phyloP scores from a whole-genome alignment of 2,113 vertebrate genomes.

The Monarcha castaneiventris region DNA sequence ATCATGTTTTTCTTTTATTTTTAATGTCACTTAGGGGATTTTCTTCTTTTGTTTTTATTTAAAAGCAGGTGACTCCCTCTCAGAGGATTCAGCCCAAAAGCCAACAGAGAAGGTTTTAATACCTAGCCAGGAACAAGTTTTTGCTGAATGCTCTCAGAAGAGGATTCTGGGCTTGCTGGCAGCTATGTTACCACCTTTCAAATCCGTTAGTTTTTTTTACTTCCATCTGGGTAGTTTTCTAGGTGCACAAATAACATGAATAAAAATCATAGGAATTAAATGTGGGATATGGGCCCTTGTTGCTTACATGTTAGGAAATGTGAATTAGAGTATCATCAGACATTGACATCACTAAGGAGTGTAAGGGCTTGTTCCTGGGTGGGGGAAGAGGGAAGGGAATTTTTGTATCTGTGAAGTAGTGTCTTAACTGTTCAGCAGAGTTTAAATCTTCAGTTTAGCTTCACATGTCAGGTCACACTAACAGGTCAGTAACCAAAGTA shows the following conservation, averaged over 20 bases:
- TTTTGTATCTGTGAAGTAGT: not conserved
- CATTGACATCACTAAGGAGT: not conserved
- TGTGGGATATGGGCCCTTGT: not conserved
- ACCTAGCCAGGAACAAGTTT: slow-evolving; percentile 88
- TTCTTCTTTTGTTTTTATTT: not conserved
- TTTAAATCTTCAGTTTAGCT: not conserved
- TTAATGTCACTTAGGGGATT: not conserved
- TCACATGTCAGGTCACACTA: not conserved
- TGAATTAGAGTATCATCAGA: not conserved
- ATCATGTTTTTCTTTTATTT: not conserved
- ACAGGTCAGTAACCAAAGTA: not conserved
- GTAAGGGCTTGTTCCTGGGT: not conserved
- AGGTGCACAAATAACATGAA: not conserved
- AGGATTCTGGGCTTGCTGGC: slow-evolving; percentile 93
- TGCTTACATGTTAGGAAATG: not conserved
- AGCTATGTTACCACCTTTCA: slow-evolving; percentile 91
- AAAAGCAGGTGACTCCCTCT: slow-evolving; percentile 48
- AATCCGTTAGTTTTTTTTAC: slow-evolving; percentile 77
- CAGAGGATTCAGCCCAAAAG: slow-evolving; percentile 61
- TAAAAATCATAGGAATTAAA: not conserved
- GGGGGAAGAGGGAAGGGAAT: not conserved
- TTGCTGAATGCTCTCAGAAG: slow-evolving; percentile 96
- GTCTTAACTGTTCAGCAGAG: not conserved
- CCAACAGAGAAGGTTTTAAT: slow-evolving; percentile 72
- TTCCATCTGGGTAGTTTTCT: not conserved